Conservation (phyloP, 2,888 invertebrate species). For the Sminthurinus aureus region DNA sequence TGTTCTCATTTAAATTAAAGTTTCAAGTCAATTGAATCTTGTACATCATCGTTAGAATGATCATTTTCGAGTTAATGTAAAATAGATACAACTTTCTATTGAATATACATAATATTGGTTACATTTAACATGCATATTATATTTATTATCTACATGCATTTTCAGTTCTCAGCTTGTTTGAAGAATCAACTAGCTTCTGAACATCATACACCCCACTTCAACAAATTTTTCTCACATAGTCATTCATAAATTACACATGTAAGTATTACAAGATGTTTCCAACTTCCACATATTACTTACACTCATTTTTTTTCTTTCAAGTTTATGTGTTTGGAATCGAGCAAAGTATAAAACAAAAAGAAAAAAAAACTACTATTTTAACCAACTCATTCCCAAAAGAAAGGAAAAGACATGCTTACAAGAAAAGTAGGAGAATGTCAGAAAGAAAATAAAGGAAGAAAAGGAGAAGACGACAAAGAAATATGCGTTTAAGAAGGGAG, state of each 20-base stretch:
- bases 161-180: too few relatives aligned
- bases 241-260: neutral
- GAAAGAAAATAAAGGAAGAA: neutral
- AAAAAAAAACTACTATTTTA: neutral
- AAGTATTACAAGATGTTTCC: slow-evolving; percentile 1
- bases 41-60: too few relatives aligned
- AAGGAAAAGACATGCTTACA: neutral
- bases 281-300: neutral
- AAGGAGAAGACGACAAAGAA: neutral
- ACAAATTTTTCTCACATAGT: neutral
- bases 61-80: too few relatives aligned
- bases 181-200: too few relatives aligned
- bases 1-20: too few relatives aligned
- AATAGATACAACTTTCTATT: too few relatives aligned
- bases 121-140: too few relatives aligned
- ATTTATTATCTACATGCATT: too few relatives aligned
- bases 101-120: too few relatives aligned
- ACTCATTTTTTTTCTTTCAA: neutral
- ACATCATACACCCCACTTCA: neutral
- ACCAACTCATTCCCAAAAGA: neutral
- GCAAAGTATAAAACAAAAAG: neutral
- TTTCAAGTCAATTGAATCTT: too few relatives aligned
- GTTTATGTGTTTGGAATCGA: neutral
- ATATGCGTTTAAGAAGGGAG: neutral
- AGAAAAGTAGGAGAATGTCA: neutral